These are phyloP conservation scores for Myotis yumanensis DNA, from an alignment of 2,113 vertebrate genomes.

Conservation along the genomic window DNA sequence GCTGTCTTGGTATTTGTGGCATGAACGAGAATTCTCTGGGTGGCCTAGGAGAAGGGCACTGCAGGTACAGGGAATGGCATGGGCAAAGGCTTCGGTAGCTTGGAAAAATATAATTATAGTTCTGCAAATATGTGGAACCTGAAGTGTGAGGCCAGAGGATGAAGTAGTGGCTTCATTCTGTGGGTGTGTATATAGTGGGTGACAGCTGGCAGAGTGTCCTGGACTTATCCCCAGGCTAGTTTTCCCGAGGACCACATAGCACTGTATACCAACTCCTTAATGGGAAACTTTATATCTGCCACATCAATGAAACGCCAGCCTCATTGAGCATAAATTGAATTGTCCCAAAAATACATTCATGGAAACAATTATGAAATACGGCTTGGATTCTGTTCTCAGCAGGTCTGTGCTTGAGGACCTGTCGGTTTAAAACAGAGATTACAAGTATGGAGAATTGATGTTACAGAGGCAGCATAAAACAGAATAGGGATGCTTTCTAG, in stretches of 20 bases:
- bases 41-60: background rate
- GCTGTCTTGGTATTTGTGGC: background rate
- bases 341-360: background rate
- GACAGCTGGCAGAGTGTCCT: background rate
- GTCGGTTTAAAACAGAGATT: background rate
- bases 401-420: background rate
- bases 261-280: background rate
- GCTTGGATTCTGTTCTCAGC: background rate
- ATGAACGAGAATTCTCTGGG: background rate
- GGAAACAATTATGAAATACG: background rate
- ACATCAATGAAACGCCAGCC: background rate
- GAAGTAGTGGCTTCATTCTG: background rate
- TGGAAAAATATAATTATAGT: background rate
- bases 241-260: background rate
- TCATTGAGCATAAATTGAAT: background rate
- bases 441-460: background rate
- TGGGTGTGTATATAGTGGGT: background rate
- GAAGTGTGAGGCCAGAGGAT: background rate
- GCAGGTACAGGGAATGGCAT: background rate
- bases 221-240: background rate
- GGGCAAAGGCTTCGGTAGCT: background rate
- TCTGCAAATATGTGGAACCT: rapidly evolving
- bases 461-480: background rate
- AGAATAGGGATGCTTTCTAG: background rate
- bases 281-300: background rate